A percentile compares a stretch with the other conserved stretches of the same genome.
Conservation (phyloP, 2,888 invertebrate genomes). For the Cabera pusaria region DNA sequence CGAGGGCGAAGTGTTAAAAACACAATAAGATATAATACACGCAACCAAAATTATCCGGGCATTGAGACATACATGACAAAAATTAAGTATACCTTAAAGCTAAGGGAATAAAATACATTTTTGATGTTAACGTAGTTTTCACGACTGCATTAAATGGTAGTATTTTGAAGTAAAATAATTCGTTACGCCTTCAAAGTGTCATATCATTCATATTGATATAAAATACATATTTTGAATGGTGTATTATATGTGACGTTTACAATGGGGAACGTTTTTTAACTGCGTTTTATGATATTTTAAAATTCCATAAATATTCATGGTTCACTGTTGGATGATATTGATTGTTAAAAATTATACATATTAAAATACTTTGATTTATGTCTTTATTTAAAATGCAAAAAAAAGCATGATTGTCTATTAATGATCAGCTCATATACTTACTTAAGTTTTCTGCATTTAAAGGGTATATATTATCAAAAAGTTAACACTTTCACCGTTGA, state of each 20-base stretch:
- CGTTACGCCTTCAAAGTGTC: conserved; percentile 81
- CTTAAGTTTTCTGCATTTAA: too few species aligned
- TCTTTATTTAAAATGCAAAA: too few species aligned
- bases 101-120: conserved; percentile 23
- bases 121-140: conserved; percentile 9
- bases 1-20: conserved; percentile 79
- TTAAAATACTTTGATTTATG: too few species aligned
- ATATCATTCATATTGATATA: conserved; percentile 78
- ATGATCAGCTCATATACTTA: too few species aligned
- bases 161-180: conserved; percentile 60
- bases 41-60: conserved; percentile 23
- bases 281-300: conserved; percentile 43
- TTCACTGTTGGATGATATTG: conserved; percentile 20
- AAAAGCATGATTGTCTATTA: too few species aligned
- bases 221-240: conserved; percentile 74
- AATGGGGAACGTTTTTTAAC: conserved; percentile 61
- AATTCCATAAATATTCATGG: conserved; percentile 44
- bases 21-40: conserved; percentile 75
- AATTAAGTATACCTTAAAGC: conserved; percentile 33
- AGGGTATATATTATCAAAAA: too few species aligned
- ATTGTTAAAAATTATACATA: too few species aligned
- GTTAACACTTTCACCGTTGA: too few species aligned
- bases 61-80: conserved; percentile 10
- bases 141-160: too few species aligned
- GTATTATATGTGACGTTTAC: conserved; percentile 49